Conservation (phyloP, 35 echinoderm and acorn worm genomes). For the Strongylocentrotus purpuratus region DNA sequence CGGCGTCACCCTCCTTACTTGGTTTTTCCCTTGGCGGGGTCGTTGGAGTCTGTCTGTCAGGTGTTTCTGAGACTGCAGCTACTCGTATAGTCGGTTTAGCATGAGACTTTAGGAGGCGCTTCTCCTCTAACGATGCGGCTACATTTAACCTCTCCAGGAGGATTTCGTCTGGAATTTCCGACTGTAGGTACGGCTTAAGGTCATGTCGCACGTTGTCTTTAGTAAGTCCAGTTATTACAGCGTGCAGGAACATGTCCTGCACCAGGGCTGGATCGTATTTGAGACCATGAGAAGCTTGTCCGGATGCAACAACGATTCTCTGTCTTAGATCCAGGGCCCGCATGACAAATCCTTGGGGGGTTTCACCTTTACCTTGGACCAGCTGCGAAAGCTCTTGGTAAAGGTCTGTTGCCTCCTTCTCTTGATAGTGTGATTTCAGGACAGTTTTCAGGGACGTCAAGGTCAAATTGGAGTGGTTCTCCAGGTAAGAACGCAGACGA, state of each 20-base stretch:
- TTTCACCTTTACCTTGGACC: constrained; percentile 28
- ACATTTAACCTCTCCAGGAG: constrained; percentile 41
- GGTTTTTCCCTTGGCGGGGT: too few relatives aligned
- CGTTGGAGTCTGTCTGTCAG: too few relatives aligned
- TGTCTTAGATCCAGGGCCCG: constrained; percentile 74
- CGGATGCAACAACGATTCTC: constrained; percentile 42
- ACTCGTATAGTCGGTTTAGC: too few relatives aligned
- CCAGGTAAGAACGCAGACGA: too few relatives aligned
- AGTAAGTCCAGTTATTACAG: constrained; percentile 55
- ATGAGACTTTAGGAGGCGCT: constrained; percentile 9
- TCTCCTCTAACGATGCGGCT: constrained; percentile 24
- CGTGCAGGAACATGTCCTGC: constrained; percentile 64
- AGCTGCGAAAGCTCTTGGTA: too few relatives aligned
- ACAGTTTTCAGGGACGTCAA: too few relatives aligned
- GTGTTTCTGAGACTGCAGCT: too few relatives aligned
- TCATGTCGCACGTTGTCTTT: constrained; percentile 55
- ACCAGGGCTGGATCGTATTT: constrained; percentile 56
- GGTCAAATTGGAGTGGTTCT: too few relatives aligned
- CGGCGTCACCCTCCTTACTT: too few relatives aligned
- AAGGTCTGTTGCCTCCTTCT: too few relatives aligned
- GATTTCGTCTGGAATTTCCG: constrained; percentile 29
- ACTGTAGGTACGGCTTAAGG: constrained; percentile 29
- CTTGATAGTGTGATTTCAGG: too few relatives aligned
- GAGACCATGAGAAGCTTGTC: constrained; percentile 1
- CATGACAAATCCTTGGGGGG: too few relatives aligned